phyloP scores from a whole-genome alignment of 2,113 vertebrate species.

The Toxostoma redivivum region DNA sequence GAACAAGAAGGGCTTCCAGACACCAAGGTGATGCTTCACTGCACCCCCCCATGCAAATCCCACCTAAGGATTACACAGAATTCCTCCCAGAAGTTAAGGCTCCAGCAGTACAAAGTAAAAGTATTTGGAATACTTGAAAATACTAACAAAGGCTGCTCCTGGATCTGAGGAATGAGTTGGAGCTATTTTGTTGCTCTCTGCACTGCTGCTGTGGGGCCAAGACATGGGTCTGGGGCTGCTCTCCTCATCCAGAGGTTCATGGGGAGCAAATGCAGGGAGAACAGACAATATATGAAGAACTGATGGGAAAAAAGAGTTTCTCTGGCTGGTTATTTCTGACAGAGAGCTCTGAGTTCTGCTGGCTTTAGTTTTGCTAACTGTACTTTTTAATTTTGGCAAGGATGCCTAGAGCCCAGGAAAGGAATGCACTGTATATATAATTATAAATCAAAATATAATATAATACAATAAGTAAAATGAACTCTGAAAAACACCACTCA shows the following conservation, averaged over 20 bases:
- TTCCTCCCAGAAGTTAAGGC: not conserved
- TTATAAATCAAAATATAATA: slow-evolving; percentile 64
- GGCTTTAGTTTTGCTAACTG: slow-evolving; percentile 12
- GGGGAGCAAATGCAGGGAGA: not conserved
- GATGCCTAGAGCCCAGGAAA: slow-evolving; percentile 2
- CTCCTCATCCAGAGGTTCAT: not conserved
- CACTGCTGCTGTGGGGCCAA: not conserved
- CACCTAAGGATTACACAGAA: not conserved
- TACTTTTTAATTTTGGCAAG: slow-evolving; percentile 48
- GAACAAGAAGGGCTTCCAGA: not conserved
- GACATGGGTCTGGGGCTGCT: not conserved
- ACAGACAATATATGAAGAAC: not conserved
- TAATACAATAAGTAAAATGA: slow-evolving; percentile 48
- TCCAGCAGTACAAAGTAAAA: not conserved
- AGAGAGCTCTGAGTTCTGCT: not conserved
- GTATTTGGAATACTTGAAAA: not conserved
- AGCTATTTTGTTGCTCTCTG: not conserved
- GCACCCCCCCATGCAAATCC: not conserved
- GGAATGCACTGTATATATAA: slow-evolving; percentile 25
- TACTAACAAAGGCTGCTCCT: not conserved
- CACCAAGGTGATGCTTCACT: not conserved
- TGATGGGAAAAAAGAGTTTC: not conserved
- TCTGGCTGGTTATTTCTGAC: slow-evolving; percentile 16
- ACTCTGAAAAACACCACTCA: slow-evolving; percentile 33
- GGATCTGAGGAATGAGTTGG: not conserved